Conservation (phyloP, 2,888 invertebrate species). For the Nemoura dubitans region DNA sequence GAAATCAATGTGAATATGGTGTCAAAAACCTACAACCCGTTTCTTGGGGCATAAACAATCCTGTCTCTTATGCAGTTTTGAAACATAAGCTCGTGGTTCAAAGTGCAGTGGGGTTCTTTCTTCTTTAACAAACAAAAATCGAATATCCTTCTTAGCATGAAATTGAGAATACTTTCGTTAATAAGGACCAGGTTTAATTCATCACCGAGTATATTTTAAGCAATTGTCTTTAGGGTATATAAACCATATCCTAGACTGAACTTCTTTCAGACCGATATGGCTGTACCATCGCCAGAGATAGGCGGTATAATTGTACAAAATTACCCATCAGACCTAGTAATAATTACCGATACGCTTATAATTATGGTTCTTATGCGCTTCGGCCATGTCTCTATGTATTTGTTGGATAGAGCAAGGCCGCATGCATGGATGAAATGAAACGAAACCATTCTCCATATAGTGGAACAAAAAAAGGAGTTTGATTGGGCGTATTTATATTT, state of each 20-base stretch:
- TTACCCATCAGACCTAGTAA: slow-evolving; percentile 49
- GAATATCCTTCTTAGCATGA: too few relatives aligned
- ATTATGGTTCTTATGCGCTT: slow-evolving; percentile 44
- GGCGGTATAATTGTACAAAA: slow-evolving; percentile 50
- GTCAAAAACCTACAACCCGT: too few relatives aligned
- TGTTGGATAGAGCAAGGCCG: slow-evolving; percentile 22
- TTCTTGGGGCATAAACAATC: too few relatives aligned
- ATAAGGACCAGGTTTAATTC: neutral
- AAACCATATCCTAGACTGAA: slow-evolving; percentile 7
- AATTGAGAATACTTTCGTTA: neutral
- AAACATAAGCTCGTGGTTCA: too few relatives aligned
- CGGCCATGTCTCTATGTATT: slow-evolving; percentile 16
- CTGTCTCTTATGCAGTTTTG: too few relatives aligned
- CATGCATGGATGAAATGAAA: neutral
- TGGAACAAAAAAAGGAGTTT: slow-evolving; percentile 28
- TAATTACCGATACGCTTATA: slow-evolving; percentile 49
- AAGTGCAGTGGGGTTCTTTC: too few relatives aligned
- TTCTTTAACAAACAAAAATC: too few relatives aligned
- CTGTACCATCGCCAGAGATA: slow-evolving; percentile 28
- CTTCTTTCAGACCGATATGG: slow-evolving; percentile 43
- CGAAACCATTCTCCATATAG: neutral
- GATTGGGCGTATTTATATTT: slow-evolving; percentile 30
- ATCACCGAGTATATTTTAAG: neutral
- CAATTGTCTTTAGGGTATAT: slow-evolving; percentile 33
- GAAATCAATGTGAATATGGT: too few relatives aligned